A percentile compares a stretch with the other conserved stretches of the same genome.
Evolutionary conservation across 2,888 invertebrate species (phyloP).

Genomic region (Rhyacophila evoluta): DNA sequence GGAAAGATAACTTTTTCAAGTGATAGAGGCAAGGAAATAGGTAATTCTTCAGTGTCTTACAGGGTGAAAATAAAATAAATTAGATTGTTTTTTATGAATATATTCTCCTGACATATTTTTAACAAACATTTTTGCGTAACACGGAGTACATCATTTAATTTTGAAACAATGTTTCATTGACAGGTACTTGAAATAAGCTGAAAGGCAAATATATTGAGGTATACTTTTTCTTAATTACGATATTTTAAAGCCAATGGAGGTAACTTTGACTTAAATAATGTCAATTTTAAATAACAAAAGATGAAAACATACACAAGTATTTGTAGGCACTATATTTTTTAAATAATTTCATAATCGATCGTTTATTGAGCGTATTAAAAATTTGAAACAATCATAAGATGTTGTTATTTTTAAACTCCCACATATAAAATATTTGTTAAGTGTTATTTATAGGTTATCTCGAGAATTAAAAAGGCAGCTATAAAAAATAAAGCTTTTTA

Average conservation of each 20-base stretch:
- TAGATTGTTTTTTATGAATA: slow-evolving; percentile 29
- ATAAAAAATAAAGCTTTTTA: neutral
- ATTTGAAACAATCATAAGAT: neutral
- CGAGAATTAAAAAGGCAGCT: neutral
- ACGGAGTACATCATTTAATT: slow-evolving; percentile 32
- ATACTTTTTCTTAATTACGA: neutral
- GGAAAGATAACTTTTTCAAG: too few relatives aligned
- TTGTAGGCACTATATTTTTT: neutral
- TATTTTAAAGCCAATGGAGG: slow-evolving; percentile 39
- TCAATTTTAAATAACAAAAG: neutral
- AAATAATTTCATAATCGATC: neutral
- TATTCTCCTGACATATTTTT: slow-evolving; percentile 38
- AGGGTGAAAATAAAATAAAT: slow-evolving; percentile 3
- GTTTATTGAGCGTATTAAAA: neutral
- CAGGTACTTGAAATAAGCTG: slow-evolving; percentile 34
- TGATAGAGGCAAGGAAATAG: too few relatives aligned
- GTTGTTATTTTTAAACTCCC: slow-evolving; percentile 2
- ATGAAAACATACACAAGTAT: neutral
- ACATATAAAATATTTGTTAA: neutral
- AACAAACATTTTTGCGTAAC: slow-evolving; percentile 25
- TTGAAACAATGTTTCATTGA: slow-evolving; percentile 30
- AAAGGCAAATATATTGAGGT: slow-evolving; percentile 27
- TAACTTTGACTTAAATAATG: slow-evolving; percentile 19
- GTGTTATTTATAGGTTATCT: slow-evolving; percentile 1
- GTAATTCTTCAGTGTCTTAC: too few relatives aligned